Evolutionary conservation across 1,140 invertebrate genomes (phyloP), one percentile per base, ranked within the genome.

Genomic region (Drosophila arawakana): DNA sequence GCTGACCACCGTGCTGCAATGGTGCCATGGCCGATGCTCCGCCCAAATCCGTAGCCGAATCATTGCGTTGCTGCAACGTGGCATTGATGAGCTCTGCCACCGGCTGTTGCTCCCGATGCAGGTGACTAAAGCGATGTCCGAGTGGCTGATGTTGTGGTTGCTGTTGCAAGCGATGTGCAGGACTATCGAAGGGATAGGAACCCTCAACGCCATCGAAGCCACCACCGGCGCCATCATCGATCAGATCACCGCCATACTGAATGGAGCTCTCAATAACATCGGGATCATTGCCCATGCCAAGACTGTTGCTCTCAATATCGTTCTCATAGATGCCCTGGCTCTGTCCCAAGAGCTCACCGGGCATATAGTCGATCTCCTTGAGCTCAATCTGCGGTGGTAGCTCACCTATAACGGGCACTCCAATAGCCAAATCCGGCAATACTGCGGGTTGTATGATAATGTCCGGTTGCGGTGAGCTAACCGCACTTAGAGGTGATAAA

Each of bases 341-440:
- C 54, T 75, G 44, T 1, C 76, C 76, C 13, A 61, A 1, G 25
- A 84, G 49, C 50, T 91, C 90, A 3, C 91, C 86, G 5, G 91
- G 91, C 89, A 92, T 92, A 39, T 89, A 92, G 76, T 92, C 91
- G 57, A 92, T 91, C 78, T 91, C 91, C 68, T 91, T 91, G 10
- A 92, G 75, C 70, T 92, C 91, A 54, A 92, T 92, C 73, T 92
- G 92, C 5, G 92, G 91, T 13, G 92, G 92, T n/a, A 92, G 55
- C 60, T 92, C 91, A 0, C 89, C 91, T 39, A 92, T 92, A 0
- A 92, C 90, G 2, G 92, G 92, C 21, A 92, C 90, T 4, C 92
- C 92, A 18, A 92, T 92, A 0, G 91, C 81, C 76, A 92, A 50
- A n/a, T 92, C 92, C 0, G 91, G 90, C 9, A 92, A 57, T 49